Evolutionary conservation across 1,140 invertebrate species (phyloP), one percentile per base, ranked within the genome.

Genomic region (Frieseomelitta varia): DNA sequence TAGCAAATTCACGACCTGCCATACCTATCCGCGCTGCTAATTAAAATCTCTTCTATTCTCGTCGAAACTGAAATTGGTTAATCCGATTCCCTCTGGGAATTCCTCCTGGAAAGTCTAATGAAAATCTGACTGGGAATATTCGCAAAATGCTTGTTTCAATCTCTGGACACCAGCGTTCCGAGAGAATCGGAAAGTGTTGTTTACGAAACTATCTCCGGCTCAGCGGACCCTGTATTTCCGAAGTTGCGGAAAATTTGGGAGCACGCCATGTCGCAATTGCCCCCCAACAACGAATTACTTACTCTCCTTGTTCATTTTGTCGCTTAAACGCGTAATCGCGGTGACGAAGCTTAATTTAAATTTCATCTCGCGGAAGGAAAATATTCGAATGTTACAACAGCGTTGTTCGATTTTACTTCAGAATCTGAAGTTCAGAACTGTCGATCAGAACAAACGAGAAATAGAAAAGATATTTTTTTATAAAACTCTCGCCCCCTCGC

Each of bases 11-110:
- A 30, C 21, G 3, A 63, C 73, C 27, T 1, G 27, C 73, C 69
- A 73, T 73, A 73, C 51, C 24, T 27, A 39, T 24, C 19, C n/a
- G 4, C 55, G 8, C 15, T 10, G 27, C 61, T 81, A 74, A 81
- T 81, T 61, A 81, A 81, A 81, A 75, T 81, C 79, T 81, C 71
- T 30, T 67, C 47, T 75, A 81, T 61, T 10, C 27, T 75, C 56
- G 71, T 55, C 15, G 71, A 65, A 65, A 61, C 10, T 55, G 55
- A 75, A 81, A 51, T 75, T 75, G 58, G 71, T 55, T 75, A 81
- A 81, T 81, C 71, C 58, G 79, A 81, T 75, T 81, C 34, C 21
- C 24, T 17, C 34, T 17, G 63, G 30, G 39, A 79, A 68, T 68
- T 79, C 56, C 68, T 67, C 27, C 39, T 24, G 21, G 71, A 75